Evolutionary conservation across 2,113 vertebrate species (phyloP), one percentile per base, ranked within the genome.

Genomic region (Pseudois nayaur): DNA sequence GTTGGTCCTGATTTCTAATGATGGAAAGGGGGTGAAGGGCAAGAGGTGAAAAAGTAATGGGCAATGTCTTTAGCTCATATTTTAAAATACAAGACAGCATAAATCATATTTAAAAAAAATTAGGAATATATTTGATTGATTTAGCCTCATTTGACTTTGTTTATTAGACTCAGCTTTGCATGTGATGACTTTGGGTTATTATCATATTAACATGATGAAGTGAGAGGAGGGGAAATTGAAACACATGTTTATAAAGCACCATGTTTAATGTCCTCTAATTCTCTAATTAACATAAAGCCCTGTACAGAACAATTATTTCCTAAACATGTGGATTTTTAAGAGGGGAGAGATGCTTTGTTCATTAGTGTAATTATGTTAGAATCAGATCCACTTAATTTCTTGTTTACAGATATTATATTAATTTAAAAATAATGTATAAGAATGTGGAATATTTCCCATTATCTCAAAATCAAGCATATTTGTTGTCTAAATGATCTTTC

Each of bases 351-450:
- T 84, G n/a, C 23, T 97, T 97, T 97, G 52, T 88, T 93, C 81
- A 87, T 94, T 91, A 94, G 36, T 74, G 12, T 92, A 98, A 97
- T 95, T 97, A 94, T 82, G 95, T 0, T 90, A 86, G 94, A 92
- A 87, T 83, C 45, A 76, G 33, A 91, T 83, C 5, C 36, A 93
- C 40, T 88, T 87, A 87, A 79, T 89, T 79, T 95, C 67, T 94
- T 97, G 9, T 89, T 95, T 82, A 78, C 45, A 71, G 8, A 74
- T 55, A 86, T 9, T 62, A 60, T 45, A 91, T 92, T 96, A 92
- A 93, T 93, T 95, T 33, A 5, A 85, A 94, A 88, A 74, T 55
- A 79, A 84, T 59, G 78, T 88, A 19, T 88, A 88, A 71, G 9
- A 8, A 88, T 91, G 67, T 93, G 14, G n/a, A 94, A 62, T 45